Conservation (phyloP, 2,888 invertebrate genomes). For the Agrotis exclamationis region DNA sequence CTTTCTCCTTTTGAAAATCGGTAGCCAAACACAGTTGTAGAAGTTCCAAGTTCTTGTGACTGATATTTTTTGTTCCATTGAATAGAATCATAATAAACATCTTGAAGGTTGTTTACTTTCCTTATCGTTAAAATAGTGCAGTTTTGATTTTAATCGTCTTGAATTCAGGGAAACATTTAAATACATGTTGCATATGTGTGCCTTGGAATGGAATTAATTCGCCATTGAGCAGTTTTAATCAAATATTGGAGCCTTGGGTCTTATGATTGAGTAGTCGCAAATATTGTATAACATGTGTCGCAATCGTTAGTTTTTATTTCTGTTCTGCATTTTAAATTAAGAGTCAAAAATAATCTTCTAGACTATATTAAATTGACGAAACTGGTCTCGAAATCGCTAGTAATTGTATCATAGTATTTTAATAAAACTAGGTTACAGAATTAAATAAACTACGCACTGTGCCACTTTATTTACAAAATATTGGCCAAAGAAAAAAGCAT, state of each 20-base stretch:
- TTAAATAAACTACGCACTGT: neutral
- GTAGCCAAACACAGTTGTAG: too few species aligned
- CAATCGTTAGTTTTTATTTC: too few species aligned
- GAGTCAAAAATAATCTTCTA: too few species aligned
- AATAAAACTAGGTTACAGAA: neutral
- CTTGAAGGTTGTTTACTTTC: conserved; percentile 11
- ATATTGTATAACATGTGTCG: too few species aligned
- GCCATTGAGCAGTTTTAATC: conserved; percentile 32
- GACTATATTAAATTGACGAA: too few species aligned
- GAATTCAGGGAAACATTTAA: conserved; percentile 9
- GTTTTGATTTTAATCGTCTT: conserved; percentile 4
- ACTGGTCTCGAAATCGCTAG: too few species aligned
- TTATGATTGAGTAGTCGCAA: neutral
- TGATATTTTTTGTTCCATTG: neutral
- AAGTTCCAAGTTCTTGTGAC: conserved; percentile 20
- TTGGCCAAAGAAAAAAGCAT: neutral
- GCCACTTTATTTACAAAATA: conserved; percentile 1
- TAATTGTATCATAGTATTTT: too few species aligned
- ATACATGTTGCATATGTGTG: neutral
- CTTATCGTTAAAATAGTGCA: conserved; percentile 9
- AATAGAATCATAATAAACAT: neutral
- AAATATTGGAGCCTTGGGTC: conserved; percentile 30
- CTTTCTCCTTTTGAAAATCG: too few species aligned
- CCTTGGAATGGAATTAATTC: conserved; percentile 25
- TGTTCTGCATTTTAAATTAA: too few species aligned